Evolutionary conservation across 35 echinoderm and acorn worm species (phyloP).

Genomic region (Apostichopus californicus): DNA sequence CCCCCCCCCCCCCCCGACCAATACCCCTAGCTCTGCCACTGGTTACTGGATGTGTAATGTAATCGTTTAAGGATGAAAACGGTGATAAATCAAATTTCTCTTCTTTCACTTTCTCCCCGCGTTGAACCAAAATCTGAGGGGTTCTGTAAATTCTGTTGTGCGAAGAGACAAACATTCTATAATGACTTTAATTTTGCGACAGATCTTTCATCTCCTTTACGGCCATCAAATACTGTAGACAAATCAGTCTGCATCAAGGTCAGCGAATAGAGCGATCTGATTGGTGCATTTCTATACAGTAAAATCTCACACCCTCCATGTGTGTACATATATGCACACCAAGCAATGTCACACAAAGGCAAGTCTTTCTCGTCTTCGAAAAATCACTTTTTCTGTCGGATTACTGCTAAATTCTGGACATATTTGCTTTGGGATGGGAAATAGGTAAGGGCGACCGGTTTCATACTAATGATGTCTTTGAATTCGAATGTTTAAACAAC

Average conservation of each 20-base stretch:
- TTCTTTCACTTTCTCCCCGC: too few species aligned
- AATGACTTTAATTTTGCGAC: too few species aligned
- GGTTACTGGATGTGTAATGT: too few species aligned
- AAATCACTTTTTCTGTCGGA: slow-evolving; percentile 13
- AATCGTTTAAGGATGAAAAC: too few species aligned
- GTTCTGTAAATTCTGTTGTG: too few species aligned
- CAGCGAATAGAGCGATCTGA: slow-evolving; percentile 17
- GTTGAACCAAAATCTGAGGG: too few species aligned
- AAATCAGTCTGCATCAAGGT: slow-evolving; percentile 29
- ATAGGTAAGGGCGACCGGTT: neutral
- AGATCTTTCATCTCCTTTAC: neutral
- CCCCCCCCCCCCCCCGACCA: too few species aligned
- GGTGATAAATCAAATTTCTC: too few species aligned
- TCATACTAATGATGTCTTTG: neutral
- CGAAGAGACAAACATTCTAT: too few species aligned
- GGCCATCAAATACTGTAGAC: neutral
- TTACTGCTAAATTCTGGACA: slow-evolving; percentile 7
- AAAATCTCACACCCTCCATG: slow-evolving; percentile 47
- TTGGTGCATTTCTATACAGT: slow-evolving; percentile 27
- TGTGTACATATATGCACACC: slow-evolving; percentile 22
- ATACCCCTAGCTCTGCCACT: too few species aligned
- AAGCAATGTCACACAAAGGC: slow-evolving; percentile 22
- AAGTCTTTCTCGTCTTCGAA: neutral
- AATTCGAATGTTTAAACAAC: neutral
- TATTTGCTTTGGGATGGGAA: neutral